Evolutionary conservation across 1,140 invertebrate genomes (phyloP), one percentile per base, ranked within the genome.

Genomic region (Drosophila lini): DNA sequence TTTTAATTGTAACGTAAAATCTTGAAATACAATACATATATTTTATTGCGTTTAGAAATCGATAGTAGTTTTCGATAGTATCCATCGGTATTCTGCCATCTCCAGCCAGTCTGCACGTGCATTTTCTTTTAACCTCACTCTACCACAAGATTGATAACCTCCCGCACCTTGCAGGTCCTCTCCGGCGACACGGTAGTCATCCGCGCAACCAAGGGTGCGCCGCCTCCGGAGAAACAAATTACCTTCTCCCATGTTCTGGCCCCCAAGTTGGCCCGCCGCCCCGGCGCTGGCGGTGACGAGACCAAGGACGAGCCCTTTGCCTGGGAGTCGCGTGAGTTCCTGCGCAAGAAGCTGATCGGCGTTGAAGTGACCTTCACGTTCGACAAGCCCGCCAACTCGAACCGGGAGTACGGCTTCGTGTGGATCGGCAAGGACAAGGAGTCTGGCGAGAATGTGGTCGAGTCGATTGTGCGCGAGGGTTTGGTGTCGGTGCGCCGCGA

Each of bases 281-380:
- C 96, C 28, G 94, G 89, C 44, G 86, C 94, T 71, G 94, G 94
- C 41, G 94, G 94, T 86, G 94, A 95, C 67, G 96, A 95, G 90
- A 96, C 95, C 53, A 96, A 96, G 92, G 98, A 98, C 93, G 97
- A 98, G 93, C 97, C 98, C 8, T 99, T 95, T 94, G 98, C 98
- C 2, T 99, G 98, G 97, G 98, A 99, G 93, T 97, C 98, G 1
- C 94, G 98, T 65, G 98, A 99, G 93, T 99, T 96, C 92, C 93
- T 99, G 32, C 94, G 98, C 31, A 98, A 98, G 86, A 98, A 98
- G 91, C 90, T 99, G 9, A 95, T 99, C 88, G 98, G 98, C 5
- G 96, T 97, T 92, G 96, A 97, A 81, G 96, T 99, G 1, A 94
- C 94, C 5, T 99, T 98, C 92, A 95, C 93, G 22, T 93, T 94